phyloP scores from a whole-genome alignment of 2,797 vertebrate genomes.

The Chiropotes sagulatus region DNA sequence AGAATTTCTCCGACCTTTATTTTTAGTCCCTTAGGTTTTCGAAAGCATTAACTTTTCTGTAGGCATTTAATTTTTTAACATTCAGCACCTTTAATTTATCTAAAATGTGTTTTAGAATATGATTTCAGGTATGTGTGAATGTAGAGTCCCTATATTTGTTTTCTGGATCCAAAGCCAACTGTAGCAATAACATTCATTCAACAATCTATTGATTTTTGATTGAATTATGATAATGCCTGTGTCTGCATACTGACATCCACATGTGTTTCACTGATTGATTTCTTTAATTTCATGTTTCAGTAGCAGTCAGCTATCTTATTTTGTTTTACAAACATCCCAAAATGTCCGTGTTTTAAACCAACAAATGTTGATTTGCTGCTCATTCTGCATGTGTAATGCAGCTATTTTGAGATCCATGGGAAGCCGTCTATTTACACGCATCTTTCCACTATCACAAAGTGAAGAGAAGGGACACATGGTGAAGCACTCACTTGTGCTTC shows the following conservation, averaged over 20 bases:
- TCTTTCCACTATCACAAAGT: fast-evolving
- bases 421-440: fast-evolving
- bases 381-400: too few species aligned
- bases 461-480: background rate
- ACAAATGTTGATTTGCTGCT: background rate
- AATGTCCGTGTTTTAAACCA: background rate
- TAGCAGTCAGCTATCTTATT: background rate
- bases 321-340: background rate
- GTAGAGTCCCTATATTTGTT: background rate
- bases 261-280: constrained; percentile 32
- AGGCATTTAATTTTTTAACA: background rate
- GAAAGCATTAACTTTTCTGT: background rate
- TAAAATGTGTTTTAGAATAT: background rate
- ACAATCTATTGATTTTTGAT: background rate
- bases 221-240: background rate
- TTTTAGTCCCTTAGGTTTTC: background rate
- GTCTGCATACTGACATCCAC: background rate
- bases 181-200: background rate
- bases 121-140: background rate
- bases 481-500: background rate
- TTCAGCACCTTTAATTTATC: background rate
- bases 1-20: background rate
- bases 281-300: constrained; percentile 28
- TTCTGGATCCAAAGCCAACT: background rate
- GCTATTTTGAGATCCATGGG: background rate